phyloP scores from a whole-genome alignment of 2,113 vertebrate species.

The Plecturocebus donacophilus region DNA sequence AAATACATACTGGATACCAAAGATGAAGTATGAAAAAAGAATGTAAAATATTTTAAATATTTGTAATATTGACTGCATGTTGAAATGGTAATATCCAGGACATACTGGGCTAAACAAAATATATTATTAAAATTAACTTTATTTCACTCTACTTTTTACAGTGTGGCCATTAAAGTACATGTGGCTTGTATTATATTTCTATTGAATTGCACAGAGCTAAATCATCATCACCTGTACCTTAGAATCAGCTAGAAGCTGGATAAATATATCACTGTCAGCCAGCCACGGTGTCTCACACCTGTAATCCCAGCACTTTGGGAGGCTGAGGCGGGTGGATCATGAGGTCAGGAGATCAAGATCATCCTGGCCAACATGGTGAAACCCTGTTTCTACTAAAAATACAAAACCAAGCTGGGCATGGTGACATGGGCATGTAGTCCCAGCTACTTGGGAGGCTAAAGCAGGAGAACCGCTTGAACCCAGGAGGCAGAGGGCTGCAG shows the following conservation, averaged over 20 bases:
- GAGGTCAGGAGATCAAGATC: too few relatives aligned
- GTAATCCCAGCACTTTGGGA: too few relatives aligned
- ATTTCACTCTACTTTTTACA: not conserved
- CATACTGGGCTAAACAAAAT: not conserved
- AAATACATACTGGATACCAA: not conserved
- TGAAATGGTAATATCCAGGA: not conserved
- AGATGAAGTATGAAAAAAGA: not conserved
- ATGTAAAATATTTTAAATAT: not conserved
- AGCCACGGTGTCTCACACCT: too few relatives aligned
- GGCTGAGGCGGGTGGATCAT: too few relatives aligned
- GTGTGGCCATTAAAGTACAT: not conserved
- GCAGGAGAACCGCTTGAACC: too few relatives aligned
- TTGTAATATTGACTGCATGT: not conserved
- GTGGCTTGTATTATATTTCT: not conserved
- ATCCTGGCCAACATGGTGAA: too few relatives aligned
- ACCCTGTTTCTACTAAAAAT: too few relatives aligned
- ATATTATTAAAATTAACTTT: not conserved
- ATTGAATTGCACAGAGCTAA: not conserved
- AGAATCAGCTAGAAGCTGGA: not conserved
- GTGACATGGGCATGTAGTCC: too few relatives aligned
- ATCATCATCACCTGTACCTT: not conserved
- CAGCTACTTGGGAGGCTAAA: too few relatives aligned
- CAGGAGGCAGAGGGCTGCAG: too few relatives aligned
- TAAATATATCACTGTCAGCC: not conserved
- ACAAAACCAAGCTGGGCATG: too few relatives aligned